Evolutionary conservation across 2,797 vertebrate species (phyloP).

Genomic region (Rachycentron canadum): DNA sequence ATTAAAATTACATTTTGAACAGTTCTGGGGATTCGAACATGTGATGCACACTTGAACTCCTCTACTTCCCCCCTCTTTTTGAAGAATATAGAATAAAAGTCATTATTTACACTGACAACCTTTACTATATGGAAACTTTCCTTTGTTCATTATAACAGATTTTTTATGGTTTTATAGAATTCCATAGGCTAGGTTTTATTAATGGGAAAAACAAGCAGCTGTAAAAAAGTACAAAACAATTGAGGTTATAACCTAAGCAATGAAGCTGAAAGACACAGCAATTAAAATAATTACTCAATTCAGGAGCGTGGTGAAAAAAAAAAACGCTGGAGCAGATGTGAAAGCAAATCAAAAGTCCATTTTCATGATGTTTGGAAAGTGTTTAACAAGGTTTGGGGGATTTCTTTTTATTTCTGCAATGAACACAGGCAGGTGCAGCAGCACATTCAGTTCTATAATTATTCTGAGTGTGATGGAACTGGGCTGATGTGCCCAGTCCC

Average conservation of each 20-base stretch:
- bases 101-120: background rate
- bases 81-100: background rate
- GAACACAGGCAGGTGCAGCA: conserved; percentile 17
- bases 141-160: background rate
- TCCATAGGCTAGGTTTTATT: background rate
- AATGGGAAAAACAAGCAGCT: conserved; percentile 16
- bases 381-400: conserved; percentile 6
- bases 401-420: conserved; percentile 10
- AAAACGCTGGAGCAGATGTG: conserved; percentile 12
- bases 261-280: conserved; percentile 13
- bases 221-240: conserved; percentile 9
- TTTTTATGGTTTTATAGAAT: conserved; percentile 6
- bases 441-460: conserved; percentile 36
- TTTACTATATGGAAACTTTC: background rate
- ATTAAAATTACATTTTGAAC: background rate
- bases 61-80: background rate
- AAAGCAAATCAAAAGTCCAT: conserved; percentile 21
- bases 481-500: conserved; percentile 9
- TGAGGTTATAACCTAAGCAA: conserved; percentile 23
- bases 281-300: conserved; percentile 28
- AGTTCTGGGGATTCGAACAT: background rate
- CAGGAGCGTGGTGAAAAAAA: background rate
- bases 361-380: conserved; percentile 16
- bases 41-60: background rate
- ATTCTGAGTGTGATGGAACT: conserved; percentile 17